phyloP scores from a whole-genome alignment of 2,888 invertebrate species.

The Trichopria drosophilae region DNA sequence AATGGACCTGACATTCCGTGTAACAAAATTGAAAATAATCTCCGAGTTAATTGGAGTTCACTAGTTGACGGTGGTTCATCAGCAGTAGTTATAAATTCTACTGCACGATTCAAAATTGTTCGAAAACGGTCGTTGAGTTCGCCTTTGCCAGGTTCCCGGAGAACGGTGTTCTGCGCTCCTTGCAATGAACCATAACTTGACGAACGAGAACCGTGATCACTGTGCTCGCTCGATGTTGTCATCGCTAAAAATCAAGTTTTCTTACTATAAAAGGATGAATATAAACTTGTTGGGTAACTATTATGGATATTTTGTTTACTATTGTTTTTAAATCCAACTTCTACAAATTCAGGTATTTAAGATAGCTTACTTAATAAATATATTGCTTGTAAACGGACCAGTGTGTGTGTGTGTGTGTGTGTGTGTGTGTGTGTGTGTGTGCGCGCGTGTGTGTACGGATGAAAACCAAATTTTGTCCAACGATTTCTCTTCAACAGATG shows the following conservation, averaged over 20 bases:
- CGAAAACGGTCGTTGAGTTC: slow-evolving; percentile 64
- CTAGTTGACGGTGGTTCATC: slow-evolving; percentile 46
- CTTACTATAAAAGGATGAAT: no score
- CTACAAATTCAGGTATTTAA: no score
- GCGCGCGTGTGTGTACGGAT: no score
- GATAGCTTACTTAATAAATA: no score
- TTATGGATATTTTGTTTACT: no score
- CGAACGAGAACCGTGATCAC: slow-evolving; percentile 53
- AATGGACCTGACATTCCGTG: slow-evolving; percentile 55
- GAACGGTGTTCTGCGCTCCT: slow-evolving; percentile 33
- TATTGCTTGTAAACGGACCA: no score
- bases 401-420: no score
- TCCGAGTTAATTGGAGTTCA: slow-evolving; percentile 59
- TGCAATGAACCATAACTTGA: slow-evolving; percentile 51
- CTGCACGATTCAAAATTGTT: slow-evolving; percentile 60
- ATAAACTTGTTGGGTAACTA: no score
- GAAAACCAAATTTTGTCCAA: no score
- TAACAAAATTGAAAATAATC: slow-evolving; percentile 62
- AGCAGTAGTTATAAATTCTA: slow-evolving; percentile 59
- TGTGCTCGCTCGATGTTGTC: slow-evolving; percentile 55
- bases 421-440: no score
- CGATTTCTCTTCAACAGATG: no score
- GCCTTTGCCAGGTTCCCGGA: slow-evolving; percentile 50
- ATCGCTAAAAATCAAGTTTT: slow-evolving; percentile 40
- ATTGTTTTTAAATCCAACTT: no score